Evolutionary conservation across 2,888 invertebrate species (phyloP).

Genomic region (Scaptomyza cyrtandrae): DNA sequence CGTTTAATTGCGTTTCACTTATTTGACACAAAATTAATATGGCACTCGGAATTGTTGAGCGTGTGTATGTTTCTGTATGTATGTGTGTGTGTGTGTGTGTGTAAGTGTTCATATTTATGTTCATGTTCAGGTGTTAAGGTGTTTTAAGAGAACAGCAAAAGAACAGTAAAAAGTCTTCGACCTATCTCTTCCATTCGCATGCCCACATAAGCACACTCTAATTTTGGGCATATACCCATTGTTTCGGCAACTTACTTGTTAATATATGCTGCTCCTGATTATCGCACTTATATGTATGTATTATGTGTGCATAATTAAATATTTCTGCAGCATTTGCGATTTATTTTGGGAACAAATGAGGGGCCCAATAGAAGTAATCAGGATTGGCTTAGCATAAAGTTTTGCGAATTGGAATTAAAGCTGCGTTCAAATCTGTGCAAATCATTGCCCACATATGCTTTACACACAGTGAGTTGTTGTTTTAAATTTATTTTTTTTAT

Average conservation of each 20-base stretch:
- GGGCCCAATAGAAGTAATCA: not conserved
- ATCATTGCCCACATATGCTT: too few species aligned
- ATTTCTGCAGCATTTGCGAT: slow-evolving; percentile 65
- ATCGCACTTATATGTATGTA: slow-evolving; percentile 12
- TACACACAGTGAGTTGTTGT: too few species aligned
- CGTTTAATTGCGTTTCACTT: slow-evolving; percentile 81
- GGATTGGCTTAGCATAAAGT: not conserved
- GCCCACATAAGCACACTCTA: slow-evolving; percentile 65
- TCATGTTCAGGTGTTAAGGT: slow-evolving; percentile 16
- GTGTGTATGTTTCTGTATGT: too few species aligned
- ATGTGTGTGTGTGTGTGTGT: not conserved
- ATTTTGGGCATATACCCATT: slow-evolving; percentile 40
- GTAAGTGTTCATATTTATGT: slow-evolving; percentile 5
- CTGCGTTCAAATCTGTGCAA: not conserved
- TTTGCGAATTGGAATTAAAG: slow-evolving; percentile 15
- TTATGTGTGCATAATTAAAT: slow-evolving; percentile 69
- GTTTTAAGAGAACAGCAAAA: slow-evolving; percentile 19
- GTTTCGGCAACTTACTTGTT: slow-evolving; percentile 34
- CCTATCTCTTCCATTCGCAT: slow-evolving; percentile 6
- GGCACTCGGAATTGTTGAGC: slow-evolving; percentile 39
- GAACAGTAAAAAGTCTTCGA: slow-evolving; percentile 17
- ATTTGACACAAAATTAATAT: slow-evolving; percentile 81
- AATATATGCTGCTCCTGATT: slow-evolving; percentile 18
- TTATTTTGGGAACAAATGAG: too few species aligned
- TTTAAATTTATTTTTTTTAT: too few species aligned